These are phyloP conservation scores for Argynnis bischoffii DNA, from an alignment of 2,888 invertebrate genomes.

Conservation along the genomic window DNA sequence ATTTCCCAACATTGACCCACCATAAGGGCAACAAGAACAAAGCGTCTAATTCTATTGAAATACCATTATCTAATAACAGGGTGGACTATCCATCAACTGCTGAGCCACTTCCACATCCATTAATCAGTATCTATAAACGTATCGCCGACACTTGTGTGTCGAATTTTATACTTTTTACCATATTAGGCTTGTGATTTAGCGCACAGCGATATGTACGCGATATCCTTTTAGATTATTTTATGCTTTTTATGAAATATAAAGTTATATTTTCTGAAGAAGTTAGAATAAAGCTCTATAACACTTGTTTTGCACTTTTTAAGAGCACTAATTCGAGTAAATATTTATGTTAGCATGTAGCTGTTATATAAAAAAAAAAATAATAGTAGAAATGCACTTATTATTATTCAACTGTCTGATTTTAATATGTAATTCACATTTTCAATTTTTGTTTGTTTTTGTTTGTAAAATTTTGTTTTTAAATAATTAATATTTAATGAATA, in stretches of 20 bases:
- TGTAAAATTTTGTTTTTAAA: too few species aligned
- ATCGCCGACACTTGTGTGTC: conserved; percentile 65
- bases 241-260: neutral
- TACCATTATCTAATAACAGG: conserved; percentile 79
- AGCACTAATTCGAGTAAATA: too few species aligned
- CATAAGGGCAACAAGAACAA: conserved; percentile 71
- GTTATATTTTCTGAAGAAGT: neutral
- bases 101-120: conserved; percentile 68
- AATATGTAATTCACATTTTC: too few species aligned
- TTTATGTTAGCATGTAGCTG: too few species aligned
- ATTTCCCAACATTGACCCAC: conserved; percentile 45
- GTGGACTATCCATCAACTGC: conserved; percentile 69
- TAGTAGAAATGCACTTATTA: too few species aligned
- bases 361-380: too few species aligned
- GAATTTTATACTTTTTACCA: conserved; percentile 35
- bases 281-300: neutral
- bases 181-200: conserved; percentile 24
- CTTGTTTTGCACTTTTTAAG: too few species aligned
- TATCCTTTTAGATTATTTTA: conserved; percentile 2
- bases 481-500: too few species aligned
- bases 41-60: conserved; percentile 78
- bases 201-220: conserved; percentile 15
- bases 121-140: conserved; percentile 81
- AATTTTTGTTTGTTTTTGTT: too few species aligned
- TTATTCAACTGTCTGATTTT: too few species aligned